A percentile compares a stretch with the other conserved stretches of the same genome.
These are phyloP conservation scores for Hirtodrosophila alboralis DNA, from an alignment of 2,888 invertebrate species.

Conservation along the genomic window DNA sequence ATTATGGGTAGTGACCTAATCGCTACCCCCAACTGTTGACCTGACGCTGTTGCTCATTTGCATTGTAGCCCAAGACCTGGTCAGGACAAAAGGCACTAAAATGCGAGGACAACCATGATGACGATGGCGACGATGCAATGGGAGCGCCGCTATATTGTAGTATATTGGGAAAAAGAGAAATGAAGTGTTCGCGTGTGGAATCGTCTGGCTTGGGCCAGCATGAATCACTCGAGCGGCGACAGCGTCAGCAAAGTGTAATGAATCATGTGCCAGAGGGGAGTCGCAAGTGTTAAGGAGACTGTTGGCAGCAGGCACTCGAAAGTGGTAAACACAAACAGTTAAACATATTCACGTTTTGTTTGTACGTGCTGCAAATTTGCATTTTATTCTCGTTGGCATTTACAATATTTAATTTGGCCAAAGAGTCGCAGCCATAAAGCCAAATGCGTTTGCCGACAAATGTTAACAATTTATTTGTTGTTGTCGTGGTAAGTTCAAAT, in stretches of 20 bases:
- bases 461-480: conserved; percentile 33
- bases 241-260: conserved; percentile 57
- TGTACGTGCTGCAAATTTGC: conserved; percentile 65
- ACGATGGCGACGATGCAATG: conserved; percentile 37
- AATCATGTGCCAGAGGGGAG: conserved; percentile 50
- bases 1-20: conserved; percentile 44
- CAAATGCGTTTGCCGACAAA: conserved; percentile 40
- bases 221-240: conserved; percentile 64
- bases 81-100: conserved; percentile 20
- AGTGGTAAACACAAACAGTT: conserved; percentile 36
- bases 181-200: conserved; percentile 58
- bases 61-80: conserved; percentile 23
- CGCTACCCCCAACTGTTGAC: conserved; percentile 29
- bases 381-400: conserved; percentile 57
- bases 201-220: conserved; percentile 44
- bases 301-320: conserved; percentile 36
- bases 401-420: conserved; percentile 36
- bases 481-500: conserved; percentile 38
- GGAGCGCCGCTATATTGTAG: conserved; percentile 44
- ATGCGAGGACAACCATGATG: conserved; percentile 34
- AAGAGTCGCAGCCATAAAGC: conserved; percentile 20
- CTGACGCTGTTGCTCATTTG: conserved; percentile 31
- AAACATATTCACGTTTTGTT: conserved; percentile 17
- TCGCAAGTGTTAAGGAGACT: conserved; percentile 24
- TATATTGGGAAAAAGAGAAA: conserved; percentile 39